Evolutionary conservation across 2,113 vertebrate species (phyloP).

Genomic region (Hystrix cristata): DNA sequence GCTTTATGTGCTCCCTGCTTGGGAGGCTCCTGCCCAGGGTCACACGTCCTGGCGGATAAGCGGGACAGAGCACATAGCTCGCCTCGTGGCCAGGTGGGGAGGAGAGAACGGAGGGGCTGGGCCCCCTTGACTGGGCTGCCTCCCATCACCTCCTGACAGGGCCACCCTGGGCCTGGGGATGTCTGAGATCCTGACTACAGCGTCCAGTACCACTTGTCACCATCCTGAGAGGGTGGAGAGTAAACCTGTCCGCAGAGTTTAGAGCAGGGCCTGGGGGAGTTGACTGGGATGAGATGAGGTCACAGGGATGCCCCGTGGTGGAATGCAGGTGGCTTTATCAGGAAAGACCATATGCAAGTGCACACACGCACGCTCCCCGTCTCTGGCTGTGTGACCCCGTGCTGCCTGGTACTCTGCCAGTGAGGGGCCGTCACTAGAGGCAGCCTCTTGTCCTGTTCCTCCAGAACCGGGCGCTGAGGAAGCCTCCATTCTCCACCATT

Average conservation of each 20-base stretch:
- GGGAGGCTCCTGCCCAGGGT: neutral
- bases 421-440: neutral
- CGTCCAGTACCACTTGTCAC: neutral
- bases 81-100: neutral
- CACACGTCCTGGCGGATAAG: neutral
- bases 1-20: neutral
- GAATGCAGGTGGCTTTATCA: neutral
- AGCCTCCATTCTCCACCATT: too few species aligned
- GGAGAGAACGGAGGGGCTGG: neutral
- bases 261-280: neutral
- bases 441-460: neutral
- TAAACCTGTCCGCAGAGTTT: neutral
- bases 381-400: neutral
- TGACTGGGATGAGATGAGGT: neutral
- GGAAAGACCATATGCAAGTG: neutral
- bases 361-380: too few species aligned
- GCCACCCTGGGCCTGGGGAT: too few species aligned
- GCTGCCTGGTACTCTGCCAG: neutral
- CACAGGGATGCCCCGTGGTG: neutral
- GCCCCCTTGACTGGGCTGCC: neutral
- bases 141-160: neutral
- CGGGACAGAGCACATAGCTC: neutral
- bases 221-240: neutral
- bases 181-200: neutral
- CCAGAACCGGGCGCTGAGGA: neutral